Conservation (phyloP, 2,888 invertebrate genomes). For the Drosophila affinis region DNA sequence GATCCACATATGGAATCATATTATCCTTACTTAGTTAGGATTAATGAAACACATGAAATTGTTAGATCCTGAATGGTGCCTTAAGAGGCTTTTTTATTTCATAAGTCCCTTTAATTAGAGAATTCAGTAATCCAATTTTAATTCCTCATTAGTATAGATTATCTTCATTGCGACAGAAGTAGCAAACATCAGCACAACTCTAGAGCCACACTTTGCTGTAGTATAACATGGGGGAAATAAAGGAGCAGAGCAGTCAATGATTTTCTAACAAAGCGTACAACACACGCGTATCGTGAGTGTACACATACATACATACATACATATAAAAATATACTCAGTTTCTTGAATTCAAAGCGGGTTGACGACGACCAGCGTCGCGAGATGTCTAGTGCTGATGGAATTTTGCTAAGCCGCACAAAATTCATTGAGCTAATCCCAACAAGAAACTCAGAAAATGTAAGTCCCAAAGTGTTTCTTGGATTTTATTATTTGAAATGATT, state of each 20-base stretch:
- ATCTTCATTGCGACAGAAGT: conserved; percentile 62
- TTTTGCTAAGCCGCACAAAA: conserved; percentile 62
- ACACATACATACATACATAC: conserved; percentile 6
- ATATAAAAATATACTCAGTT: conserved; percentile 22
- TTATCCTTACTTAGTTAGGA: background rate
- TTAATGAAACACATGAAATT: background rate
- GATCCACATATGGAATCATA: background rate
- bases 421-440: conserved; percentile 65
- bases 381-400: conserved; percentile 52
- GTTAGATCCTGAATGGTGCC: background rate
- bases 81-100: background rate
- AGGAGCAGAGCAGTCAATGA: background rate
- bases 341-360: conserved; percentile 37
- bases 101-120: background rate
- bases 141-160: conserved; percentile 72
- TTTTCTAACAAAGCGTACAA: conserved; percentile 29
- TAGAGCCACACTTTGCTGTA: conserved; percentile 41
- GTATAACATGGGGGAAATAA: conserved; percentile 5
- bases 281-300: conserved; percentile 1
- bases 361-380: conserved; percentile 25
- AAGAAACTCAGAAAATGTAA: conserved; percentile 62
- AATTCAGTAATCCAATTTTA: conserved; percentile 63
- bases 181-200: conserved; percentile 62
- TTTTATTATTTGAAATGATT: conserved; percentile 79
- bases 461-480: conserved; percentile 75